A percentile compares a stretch with the other conserved stretches of the same genome.
These are phyloP conservation scores for Limosa lapponica DNA, from an alignment of 2,797 vertebrate species.

Conservation along the genomic window DNA sequence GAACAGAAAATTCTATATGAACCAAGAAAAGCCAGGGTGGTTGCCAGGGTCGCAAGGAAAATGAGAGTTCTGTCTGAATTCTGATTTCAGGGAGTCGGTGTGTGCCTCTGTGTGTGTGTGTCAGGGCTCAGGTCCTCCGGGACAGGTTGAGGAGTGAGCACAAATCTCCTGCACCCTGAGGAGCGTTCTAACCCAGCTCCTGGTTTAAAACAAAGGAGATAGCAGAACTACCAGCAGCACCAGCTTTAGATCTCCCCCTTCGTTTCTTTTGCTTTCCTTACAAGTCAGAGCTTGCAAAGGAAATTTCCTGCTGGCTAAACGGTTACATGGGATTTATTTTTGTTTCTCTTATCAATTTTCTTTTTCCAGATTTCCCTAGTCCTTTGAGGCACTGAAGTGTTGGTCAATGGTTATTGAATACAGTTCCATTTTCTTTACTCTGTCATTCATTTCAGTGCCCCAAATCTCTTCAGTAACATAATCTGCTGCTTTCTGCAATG, in stretches of 20 bases:
- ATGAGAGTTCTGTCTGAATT: background rate
- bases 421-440: background rate
- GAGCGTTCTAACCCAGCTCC: background rate
- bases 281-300: background rate
- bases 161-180: background rate
- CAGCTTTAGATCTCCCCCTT: background rate
- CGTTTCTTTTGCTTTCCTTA: background rate
- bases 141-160: background rate
- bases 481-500: background rate
- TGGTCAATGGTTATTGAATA: background rate
- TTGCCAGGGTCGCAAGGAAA: background rate
- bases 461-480: background rate
- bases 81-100: background rate
- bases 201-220: background rate
- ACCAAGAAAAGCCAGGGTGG: background rate
- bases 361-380: background rate
- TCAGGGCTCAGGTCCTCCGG: background rate
- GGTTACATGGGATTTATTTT: background rate
- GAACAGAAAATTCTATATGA: background rate
- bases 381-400: background rate
- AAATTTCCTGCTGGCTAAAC: background rate
- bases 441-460: background rate
- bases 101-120: rapidly evolving
- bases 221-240: background rate
- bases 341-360: background rate